Evolutionary conservation across 2,797 vertebrate genomes (phyloP), one percentile per base, ranked within the genome.

Genomic region (Fratercula arctica): DNA sequence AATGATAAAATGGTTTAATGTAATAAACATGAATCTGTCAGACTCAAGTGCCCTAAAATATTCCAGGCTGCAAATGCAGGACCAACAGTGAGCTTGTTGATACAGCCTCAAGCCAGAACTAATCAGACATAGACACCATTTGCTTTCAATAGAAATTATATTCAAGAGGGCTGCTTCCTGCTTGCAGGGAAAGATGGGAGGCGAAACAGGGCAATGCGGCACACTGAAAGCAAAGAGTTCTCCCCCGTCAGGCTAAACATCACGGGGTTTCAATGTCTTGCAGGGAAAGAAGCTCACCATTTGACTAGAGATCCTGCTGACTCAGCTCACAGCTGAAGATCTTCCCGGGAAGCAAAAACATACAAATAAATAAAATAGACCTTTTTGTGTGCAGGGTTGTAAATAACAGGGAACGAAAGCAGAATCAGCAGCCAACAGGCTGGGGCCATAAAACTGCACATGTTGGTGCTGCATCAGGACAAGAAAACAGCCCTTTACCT

Each of bases 91-190:
- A 87, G 94, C 72, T 90, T 63, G 91, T 92, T 94, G 96, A 90
- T 95, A 78, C 87, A 96, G 92, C 96, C 95, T 76, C 54, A 67
- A 95, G 96, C 96, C 95, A 95, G 94, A 95, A 80, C 91, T 95
- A 93, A 96, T 96, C 96, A 95, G 95, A 91, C 91, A 90, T 19
- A 83, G 94, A 91, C 93, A 95, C 94, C 93, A 90, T 97, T 95
- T 87, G 87, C 95, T 95, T 97, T 95, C 92, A 94, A 90, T 89
- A 94, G 94, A 66, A 96, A 97, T 95, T 91, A 90, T 2, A 86
- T 93, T 95, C 91, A 84, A 96, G 96, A 94, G 93, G 88, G 73
- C 74, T 88, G 89, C 81, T 94, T 94, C 90, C 91, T 89, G 90
- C 92, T 89, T 50, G 73, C 60, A 39, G 68, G 85, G 84, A 50